A percentile compares a stretch with the other conserved stretches of the same genome.
Evolutionary conservation across 2,113 vertebrate genomes (phyloP).

Genomic region (Corythornis cristatus): DNA sequence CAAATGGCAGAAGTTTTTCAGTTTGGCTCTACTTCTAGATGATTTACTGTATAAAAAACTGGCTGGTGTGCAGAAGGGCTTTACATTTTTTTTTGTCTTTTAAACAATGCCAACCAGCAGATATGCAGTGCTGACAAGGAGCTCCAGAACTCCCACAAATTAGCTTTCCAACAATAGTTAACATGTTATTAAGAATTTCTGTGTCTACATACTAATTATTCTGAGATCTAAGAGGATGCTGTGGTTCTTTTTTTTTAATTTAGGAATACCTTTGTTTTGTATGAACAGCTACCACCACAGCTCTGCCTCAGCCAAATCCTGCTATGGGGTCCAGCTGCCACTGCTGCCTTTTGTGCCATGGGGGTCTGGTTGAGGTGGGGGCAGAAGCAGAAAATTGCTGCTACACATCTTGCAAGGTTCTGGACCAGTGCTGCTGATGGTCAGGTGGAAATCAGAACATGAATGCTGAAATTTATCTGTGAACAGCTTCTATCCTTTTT

Average conservation of each 20-base stretch:
- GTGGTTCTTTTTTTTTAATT: background rate
- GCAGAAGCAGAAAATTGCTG: background rate
- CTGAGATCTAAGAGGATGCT: background rate
- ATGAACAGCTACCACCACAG: background rate
- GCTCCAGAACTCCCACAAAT: constrained; percentile 21
- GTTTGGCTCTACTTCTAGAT: constrained; percentile 28
- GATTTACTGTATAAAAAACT: constrained; percentile 39
- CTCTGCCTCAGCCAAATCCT: background rate
- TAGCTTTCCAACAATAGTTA: constrained; percentile 54
- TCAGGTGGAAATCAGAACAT: background rate
- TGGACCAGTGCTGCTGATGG: background rate
- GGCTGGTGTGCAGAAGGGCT: constrained; percentile 25
- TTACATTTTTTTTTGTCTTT: constrained; percentile 61
- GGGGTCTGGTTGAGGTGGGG: background rate
- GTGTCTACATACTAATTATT: constrained; percentile 54
- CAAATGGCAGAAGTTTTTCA: constrained; percentile 36
- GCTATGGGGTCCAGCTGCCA: fast-evolving
- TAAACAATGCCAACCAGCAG: constrained; percentile 22
- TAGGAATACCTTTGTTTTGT: constrained; percentile 23
- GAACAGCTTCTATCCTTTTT: background rate
- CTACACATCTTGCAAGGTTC: background rate
- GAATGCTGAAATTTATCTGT: background rate
- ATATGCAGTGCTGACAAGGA: background rate
- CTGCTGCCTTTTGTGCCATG: background rate
- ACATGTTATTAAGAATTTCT: constrained; percentile 60